These are phyloP conservation scores for Pocillopora verrucosa DNA, from an alignment of 64 coral and sea anemone species.

Conservation along the genomic window DNA sequence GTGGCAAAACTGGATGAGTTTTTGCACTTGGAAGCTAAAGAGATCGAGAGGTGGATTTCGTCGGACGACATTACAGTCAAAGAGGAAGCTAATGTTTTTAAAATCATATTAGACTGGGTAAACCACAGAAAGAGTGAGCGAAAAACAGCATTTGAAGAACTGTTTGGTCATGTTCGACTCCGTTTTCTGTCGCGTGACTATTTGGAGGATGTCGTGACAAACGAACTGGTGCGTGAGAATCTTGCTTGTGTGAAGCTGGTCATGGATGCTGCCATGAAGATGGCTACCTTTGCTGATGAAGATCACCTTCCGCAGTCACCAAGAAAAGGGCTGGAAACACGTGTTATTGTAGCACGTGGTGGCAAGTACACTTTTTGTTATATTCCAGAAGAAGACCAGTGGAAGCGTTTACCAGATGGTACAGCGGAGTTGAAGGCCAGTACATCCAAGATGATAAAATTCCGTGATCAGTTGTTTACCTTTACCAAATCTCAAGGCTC, in stretches of 20 bases:
- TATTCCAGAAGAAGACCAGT: not conserved
- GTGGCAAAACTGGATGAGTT: conserved; percentile 14
- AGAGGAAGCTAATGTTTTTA: conserved; percentile 42
- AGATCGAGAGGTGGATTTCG: conserved; percentile 16
- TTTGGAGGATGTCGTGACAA: not conserved
- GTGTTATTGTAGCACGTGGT: not conserved
- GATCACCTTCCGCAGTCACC: not conserved
- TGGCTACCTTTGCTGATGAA: not conserved
- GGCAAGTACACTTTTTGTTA: not conserved
- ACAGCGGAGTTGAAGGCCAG: not conserved
- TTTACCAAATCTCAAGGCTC: not conserved
- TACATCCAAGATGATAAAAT: not conserved
- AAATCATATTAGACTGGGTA: conserved; percentile 35
- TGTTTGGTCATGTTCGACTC: not conserved
- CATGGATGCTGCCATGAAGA: not conserved
- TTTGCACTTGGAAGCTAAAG: not conserved
- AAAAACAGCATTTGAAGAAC: conserved; percentile 19
- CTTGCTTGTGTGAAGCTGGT: not conserved
- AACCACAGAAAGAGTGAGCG: conserved; percentile 12
- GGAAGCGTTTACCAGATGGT: not conserved
- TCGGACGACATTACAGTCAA: conserved; percentile 12
- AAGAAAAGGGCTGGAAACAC: not conserved
- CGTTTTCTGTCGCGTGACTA: not conserved
- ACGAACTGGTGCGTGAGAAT: not conserved
- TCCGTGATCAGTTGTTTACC: not conserved